Base-by-base conservation (phyloP, 2,888 invertebrate genomes). In the Aphidius colemani region DNA sequence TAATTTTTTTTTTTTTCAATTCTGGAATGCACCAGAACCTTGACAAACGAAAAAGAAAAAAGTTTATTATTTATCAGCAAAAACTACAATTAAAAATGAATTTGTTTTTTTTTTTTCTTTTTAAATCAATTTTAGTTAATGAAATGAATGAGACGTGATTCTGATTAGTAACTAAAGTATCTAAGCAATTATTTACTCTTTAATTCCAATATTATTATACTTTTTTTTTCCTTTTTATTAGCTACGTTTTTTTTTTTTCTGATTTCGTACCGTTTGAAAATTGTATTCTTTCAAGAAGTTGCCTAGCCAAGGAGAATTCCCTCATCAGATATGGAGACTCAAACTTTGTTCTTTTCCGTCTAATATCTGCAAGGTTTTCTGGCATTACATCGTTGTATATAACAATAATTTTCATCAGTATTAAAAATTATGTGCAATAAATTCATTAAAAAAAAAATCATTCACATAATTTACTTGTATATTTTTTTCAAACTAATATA, bases 341-440 rank as follows among this genome's bases (percentile, higher is more conserved):
- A 77, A 78, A 78, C 76, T 78, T 78, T 76, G 78, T 77, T 78
- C 78, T 78, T 78, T 78, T 78, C 75, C 78, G 76, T 73, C 77
- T 76, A 73, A 78, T 71, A 77, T 78, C 78, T 78, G 78, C 67
- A 78, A 78, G 66, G 71, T 67, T 69, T 69, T 67, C 66, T 70
- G 68, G 65, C 66, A 63, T 70, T 70, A 64, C 59, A 64, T 55
- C 59, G 30, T 45, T 44, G n/a, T n/a, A n/a, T n/a, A 45, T 56
- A 18, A 9, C 9, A 10, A 30, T 46, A 39, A 10, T n/a, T 30
- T 30, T 53, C 7, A 51, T 39, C 4, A 43, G 2, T n/a, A 7
- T 55, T 55, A 11, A 41, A 7, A 9, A 18, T 18, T 2, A 18
- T 18, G 2, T 18, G 13, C 1, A 18, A 18, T 18, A 1, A 18